Conservation (phyloP, 2,888 invertebrate species). For the Eupeodes latifasciatus region DNA sequence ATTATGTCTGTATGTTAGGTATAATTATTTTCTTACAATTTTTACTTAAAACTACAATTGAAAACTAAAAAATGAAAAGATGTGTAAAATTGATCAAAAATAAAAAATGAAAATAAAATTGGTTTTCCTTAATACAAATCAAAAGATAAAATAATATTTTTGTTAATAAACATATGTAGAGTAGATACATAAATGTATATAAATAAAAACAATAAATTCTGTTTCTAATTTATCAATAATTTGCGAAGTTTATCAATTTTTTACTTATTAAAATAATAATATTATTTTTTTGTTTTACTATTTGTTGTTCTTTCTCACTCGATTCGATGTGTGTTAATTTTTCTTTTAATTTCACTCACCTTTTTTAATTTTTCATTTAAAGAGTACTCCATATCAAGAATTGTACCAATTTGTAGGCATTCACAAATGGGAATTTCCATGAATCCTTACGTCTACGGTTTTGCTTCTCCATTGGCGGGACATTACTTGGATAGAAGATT, state of each 20-base stretch:
- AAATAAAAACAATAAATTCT: slow-evolving; percentile 15
- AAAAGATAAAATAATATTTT: slow-evolving; percentile 6
- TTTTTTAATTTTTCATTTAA: slow-evolving; percentile 80
- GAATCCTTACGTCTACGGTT: slow-evolving; percentile 77
- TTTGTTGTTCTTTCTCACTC: slow-evolving; percentile 15
- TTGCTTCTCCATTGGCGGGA: slow-evolving; percentile 81
- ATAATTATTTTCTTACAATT: slow-evolving; percentile 16
- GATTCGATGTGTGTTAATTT: slow-evolving; percentile 9
- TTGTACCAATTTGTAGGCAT: slow-evolving; percentile 86
- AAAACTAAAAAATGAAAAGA: slow-evolving; percentile 15
- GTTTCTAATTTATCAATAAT: slow-evolving; percentile 4
- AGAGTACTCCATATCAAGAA: slow-evolving; percentile 88
- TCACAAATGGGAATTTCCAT: slow-evolving; percentile 84
- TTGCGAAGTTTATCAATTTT: slow-evolving; percentile 46
- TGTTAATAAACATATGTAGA: not conserved
- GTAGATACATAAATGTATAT: not conserved
- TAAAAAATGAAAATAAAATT: slow-evolving; percentile 4
- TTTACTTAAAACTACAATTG: slow-evolving; percentile 49
- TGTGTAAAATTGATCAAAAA: slow-evolving; percentile 5
- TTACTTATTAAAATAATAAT: not conserved
- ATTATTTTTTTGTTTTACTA: not conserved
- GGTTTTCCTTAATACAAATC: slow-evolving; percentile 37
- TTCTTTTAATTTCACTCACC: not conserved
- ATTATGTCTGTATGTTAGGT: slow-evolving; percentile 34
- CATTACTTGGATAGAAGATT: slow-evolving; percentile 86